Evolutionary conservation across 2,113 vertebrate species (phyloP).

Genomic region (Nicator chloris): DNA sequence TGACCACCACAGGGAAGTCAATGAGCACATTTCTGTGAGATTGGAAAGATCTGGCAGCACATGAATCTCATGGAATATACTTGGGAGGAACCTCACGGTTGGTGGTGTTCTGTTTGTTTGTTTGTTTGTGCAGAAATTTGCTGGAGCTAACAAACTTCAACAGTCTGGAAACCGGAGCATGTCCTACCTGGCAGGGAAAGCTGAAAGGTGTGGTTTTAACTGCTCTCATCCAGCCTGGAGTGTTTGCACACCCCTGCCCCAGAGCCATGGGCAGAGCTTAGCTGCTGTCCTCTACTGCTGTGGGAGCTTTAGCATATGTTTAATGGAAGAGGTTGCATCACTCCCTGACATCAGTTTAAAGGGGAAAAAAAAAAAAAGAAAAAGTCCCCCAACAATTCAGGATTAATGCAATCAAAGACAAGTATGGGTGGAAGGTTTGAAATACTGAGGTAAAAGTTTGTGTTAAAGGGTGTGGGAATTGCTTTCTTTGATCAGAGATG

Average conservation of each 20-base stretch:
- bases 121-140: slow-evolving; percentile 73
- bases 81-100: background rate
- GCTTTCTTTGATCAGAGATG: background rate
- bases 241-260: background rate
- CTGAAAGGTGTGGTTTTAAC: slow-evolving; percentile 76
- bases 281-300: background rate
- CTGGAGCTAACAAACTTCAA: slow-evolving; percentile 75
- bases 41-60: background rate
- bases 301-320: background rate
- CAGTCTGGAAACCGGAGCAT: slow-evolving; percentile 83
- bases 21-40: background rate
- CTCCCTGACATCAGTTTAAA: background rate
- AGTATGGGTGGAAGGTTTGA: background rate
- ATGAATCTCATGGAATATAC: background rate
- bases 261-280: background rate
- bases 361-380: fast-evolving
- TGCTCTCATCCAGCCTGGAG: background rate
- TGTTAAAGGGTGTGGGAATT: background rate
- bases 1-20: background rate
- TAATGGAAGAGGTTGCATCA: background rate
- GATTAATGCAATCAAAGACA: slow-evolving; percentile 4
- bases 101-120: background rate
- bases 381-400: background rate
- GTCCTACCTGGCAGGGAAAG: slow-evolving; percentile 84
- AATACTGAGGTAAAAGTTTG: background rate